A percentile compares a stretch with the other conserved stretches of the same genome.
These are phyloP conservation scores for Napeogenes sylphis DNA, from an alignment of 2,888 invertebrate species.

Conservation along the genomic window DNA sequence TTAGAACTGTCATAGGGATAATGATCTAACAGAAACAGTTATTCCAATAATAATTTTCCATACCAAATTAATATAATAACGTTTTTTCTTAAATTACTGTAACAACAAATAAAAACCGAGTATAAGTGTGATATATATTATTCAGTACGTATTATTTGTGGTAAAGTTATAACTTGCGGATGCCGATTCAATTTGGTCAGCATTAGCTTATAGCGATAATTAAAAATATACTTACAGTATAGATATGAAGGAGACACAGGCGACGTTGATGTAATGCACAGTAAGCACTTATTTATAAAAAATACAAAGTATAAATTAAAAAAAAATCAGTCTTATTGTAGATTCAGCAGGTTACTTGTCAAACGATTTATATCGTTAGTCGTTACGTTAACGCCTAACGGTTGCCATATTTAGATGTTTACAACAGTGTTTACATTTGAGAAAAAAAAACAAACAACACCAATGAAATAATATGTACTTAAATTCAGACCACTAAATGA, in stretches of 20 bases:
- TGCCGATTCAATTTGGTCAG: too few relatives aligned
- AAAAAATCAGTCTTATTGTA: conserved; percentile 32
- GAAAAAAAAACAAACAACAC: background rate
- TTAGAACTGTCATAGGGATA: conserved; percentile 2
- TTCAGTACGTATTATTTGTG: background rate
- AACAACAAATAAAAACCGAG: too few relatives aligned
- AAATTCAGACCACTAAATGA: background rate
- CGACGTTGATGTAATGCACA: conserved; percentile 5
- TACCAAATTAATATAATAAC: too few relatives aligned
- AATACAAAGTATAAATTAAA: conserved; percentile 26
- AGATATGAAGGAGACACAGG: background rate
- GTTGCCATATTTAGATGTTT: conserved; percentile 10
- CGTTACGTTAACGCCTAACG: conserved; percentile 5
- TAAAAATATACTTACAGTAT: conserved; percentile 19
- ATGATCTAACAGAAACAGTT: conserved; percentile 2
- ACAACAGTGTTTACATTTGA: conserved; percentile 1
- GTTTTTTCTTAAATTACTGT: too few relatives aligned
- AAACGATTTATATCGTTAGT: conserved; percentile 15
- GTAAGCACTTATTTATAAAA: conserved; percentile 21
- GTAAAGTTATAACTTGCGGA: conserved; percentile 17
- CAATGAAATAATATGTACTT: background rate
- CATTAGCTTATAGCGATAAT: too few relatives aligned
- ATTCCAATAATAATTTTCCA: background rate
- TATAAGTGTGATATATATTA: too few relatives aligned
- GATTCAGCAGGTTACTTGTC: conserved; percentile 33